phyloP scores from a whole-genome alignment of 2,888 invertebrate species.

The Aporophyla nigra region DNA sequence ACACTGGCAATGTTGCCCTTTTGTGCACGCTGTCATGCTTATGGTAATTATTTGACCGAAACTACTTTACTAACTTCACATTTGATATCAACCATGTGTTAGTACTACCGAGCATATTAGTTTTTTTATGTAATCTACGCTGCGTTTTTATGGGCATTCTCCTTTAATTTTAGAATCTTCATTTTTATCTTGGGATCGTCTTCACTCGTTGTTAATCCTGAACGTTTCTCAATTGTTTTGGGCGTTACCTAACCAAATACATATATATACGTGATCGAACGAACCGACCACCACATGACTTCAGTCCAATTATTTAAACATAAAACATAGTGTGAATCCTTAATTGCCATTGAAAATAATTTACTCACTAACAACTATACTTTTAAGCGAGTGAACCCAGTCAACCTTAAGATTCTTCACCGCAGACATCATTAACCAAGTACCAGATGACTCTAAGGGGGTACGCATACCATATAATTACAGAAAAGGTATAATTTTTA shows the following conservation, averaged over 20 bases:
- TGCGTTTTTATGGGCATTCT: not conserved
- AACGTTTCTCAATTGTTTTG: too few relatives aligned
- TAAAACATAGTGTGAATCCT: conserved; percentile 33
- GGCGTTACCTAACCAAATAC: not conserved
- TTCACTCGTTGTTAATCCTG: not conserved
- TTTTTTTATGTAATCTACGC: too few relatives aligned
- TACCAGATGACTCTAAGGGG: conserved; percentile 80
- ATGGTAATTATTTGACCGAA: too few relatives aligned
- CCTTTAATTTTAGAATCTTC: not conserved
- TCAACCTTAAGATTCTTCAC: conserved; percentile 66
- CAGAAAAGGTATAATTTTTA: conserved; percentile 73
- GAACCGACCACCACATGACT: not conserved
- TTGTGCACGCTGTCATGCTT: too few relatives aligned
- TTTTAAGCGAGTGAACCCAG: conserved; percentile 44
- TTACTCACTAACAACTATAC: conserved; percentile 24
- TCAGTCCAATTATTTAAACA: not conserved
- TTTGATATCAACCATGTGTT: too few relatives aligned
- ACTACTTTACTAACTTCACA: too few relatives aligned
- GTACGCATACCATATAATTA: conserved; percentile 71
- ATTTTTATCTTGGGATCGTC: not conserved
- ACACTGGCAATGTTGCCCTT: too few relatives aligned
- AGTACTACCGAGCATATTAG: too few relatives aligned
- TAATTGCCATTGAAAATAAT: conserved; percentile 23
- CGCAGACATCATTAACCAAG: conserved; percentile 76
- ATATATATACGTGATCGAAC: not conserved